Evolutionary conservation across 2,797 vertebrate genomes (phyloP), one percentile per base, ranked within the genome.

Genomic region (Premnoplex brunnescens): DNA sequence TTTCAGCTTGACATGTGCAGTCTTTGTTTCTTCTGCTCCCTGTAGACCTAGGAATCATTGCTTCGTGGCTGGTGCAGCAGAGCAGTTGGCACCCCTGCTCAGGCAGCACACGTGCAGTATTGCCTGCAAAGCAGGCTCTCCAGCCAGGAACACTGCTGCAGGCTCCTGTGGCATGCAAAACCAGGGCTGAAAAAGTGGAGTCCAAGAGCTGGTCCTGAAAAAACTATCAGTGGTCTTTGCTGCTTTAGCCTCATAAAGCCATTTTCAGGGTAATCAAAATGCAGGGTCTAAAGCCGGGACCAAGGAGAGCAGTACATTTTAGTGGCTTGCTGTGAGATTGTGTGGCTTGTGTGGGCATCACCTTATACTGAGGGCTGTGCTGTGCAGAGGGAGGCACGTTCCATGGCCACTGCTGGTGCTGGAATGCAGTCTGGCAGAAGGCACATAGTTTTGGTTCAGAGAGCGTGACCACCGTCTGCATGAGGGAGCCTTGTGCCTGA

Each of bases 61-160:
- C 51, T 83, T 66, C 66, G 2, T 32, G 62, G 89, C 87, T 89
- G 89, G 76, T 91, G 87, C 87, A 93, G 91, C 79, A 88, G 14
- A 73, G 91, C 67, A 58, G 66, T 46, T 94, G 90, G 78, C 88
- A 92, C 55, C 67, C 36, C 81, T 66, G 75, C 72, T 32, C 41
- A 34, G 44, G 88, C 84, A 59, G 63, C 17, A 23, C 2, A 10
- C 0, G 10, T 91, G 62, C 85, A 66, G 60, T 54, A 1, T 39
- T 73, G 83, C 73, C 87, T 95, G 81, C 81, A 91, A 73, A 95
- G 78, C 54, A 97, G 74, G 54, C 69, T 82, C 22, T 9, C 41
- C 74, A 56, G 36, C 66, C 4, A 14, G 55, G 48, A 58, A 2
- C 51, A 21, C 84, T 82, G 51, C 71, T 68, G 37, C 64, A 10